phyloP scores from a whole-genome alignment of 2,113 vertebrate species.

The Cottus gobio region DNA sequence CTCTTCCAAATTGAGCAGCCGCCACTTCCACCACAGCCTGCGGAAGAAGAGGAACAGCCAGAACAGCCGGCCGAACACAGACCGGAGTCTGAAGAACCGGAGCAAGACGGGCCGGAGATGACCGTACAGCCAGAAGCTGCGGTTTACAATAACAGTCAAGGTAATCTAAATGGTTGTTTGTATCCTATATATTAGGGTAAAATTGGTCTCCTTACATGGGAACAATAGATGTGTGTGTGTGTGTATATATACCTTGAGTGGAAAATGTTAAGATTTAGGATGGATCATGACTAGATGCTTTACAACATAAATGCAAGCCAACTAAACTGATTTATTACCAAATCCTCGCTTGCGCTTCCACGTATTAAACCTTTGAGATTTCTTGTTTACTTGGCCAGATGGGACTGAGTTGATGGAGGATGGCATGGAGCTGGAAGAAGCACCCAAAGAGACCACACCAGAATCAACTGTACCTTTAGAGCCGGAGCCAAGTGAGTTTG shows the following conservation, averaged over 20 bases:
- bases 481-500: conserved; percentile 90
- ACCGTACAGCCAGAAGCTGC: conserved; percentile 5
- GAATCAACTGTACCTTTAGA: conserved; percentile 64
- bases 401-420: conserved; percentile 69
- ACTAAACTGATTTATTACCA: not conserved
- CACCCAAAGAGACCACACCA: conserved; percentile 83
- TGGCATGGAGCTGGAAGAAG: conserved; percentile 86
- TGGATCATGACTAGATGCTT: not conserved
- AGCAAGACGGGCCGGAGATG: conserved; percentile 36
- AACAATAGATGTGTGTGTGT: not conserved
- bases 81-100: conserved; percentile 5
- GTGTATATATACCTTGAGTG: no score
- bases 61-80: not conserved
- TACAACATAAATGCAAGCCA: not conserved
- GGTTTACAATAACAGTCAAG: conserved; percentile 43
- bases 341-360: not conserved
- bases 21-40: conserved; percentile 42
- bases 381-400: conserved; percentile 26
- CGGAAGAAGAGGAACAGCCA: conserved; percentile 37
- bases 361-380: not conserved
- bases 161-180: conserved; percentile 31
- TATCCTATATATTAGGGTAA: not conserved
- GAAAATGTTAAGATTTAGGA: not conserved
- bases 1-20: conserved; percentile 63
- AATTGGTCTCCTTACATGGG: not conserved